Base-by-base conservation (phyloP, 2,888 invertebrate genomes). In the Psylliodes chrysocephalus region DNA sequence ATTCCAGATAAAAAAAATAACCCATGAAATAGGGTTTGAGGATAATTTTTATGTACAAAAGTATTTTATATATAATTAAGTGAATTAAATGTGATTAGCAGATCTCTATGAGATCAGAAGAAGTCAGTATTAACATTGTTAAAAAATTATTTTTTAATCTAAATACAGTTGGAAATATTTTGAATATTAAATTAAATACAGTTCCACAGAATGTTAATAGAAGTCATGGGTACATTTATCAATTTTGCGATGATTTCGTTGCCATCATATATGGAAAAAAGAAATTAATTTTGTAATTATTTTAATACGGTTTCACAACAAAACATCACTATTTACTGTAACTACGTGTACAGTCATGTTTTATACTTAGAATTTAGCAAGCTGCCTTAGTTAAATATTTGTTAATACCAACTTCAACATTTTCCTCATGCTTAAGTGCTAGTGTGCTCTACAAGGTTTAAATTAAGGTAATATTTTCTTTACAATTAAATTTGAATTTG, bases 361-460 rank as follows among this genome's bases (percentile, higher is more conserved):
- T n/a, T n/a, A n/a, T n/a, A n/a, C n/a, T n/a, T n/a, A n/a, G n/a
- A n/a, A n/a, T n/a, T n/a, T n/a, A n/a, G n/a, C n/a, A n/a, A n/a
- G n/a, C n/a, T n/a, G n/a, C n/a, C n/a, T n/a, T n/a, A n/a, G n/a
- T n/a, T 17, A 8, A 30, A 33, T 52, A n/a, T 30, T 54, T 53
- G 51, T 54, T 52, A 60, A 59, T 56, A 60, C 33, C 28, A 64
- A 67, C 66, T 67, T 52, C 47, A 57, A 57, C 25, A 28, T 55
- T 38, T 59, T 59, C 18, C 54, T 28, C 71, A 71, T 72, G 73
- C 75, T 70, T 25, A 54, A 28, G 72, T 75, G 75, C 73, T 66
- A n/a, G 60, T n/a, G 75, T 75, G 75, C 75, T 71, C 75, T 75
- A 75, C 71, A 69, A 64, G 68, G 53, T 44, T 71, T 8, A 47